A percentile compares a stretch with the other conserved stretches of the same genome.
These are phyloP conservation scores for Distichodus sexfasciatus DNA, from an alignment of 2,797 vertebrate species.

Conservation along the genomic window DNA sequence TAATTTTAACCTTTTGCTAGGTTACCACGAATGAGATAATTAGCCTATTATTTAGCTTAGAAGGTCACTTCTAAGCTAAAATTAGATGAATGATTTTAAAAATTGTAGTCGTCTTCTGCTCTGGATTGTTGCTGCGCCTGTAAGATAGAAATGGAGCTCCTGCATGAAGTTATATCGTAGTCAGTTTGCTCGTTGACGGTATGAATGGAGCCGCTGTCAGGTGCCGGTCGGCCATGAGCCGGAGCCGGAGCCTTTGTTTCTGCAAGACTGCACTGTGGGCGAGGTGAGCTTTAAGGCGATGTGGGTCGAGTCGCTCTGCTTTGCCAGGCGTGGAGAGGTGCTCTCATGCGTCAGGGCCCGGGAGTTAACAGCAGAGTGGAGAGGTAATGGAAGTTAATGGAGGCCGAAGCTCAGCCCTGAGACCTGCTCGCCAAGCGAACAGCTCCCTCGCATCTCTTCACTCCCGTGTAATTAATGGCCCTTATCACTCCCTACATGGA, in stretches of 20 bases:
- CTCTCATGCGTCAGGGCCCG: slow-evolving; percentile 50
- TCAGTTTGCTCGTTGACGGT: too few species aligned
- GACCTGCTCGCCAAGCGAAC: slow-evolving; percentile 32
- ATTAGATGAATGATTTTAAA: too few species aligned
- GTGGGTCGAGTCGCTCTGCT: slow-evolving; percentile 41
- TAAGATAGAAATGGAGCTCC: too few species aligned
- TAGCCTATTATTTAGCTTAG: too few species aligned
- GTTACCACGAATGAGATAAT: too few species aligned
- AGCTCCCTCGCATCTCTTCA: slow-evolving; percentile 32
- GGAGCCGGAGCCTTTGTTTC: slow-evolving; percentile 21
- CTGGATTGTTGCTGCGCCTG: too few species aligned
- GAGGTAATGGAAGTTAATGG: slow-evolving; percentile 62
- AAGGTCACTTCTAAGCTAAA: too few species aligned
- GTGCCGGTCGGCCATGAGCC: too few species aligned
- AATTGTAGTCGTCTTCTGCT: too few species aligned
- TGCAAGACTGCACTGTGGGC: slow-evolving; percentile 23
- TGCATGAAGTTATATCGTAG: too few species aligned
- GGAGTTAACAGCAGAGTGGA: slow-evolving; percentile 52
- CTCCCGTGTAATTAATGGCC: slow-evolving; percentile 55
- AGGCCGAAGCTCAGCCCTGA: slow-evolving; percentile 45
- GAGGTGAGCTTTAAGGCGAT: neutral
- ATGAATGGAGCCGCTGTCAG: too few species aligned
- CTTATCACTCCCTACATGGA: neutral
- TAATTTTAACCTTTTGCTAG: too few species aligned
- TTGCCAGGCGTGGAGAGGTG: slow-evolving; percentile 43